phyloP scores from a whole-genome alignment of 2,888 invertebrate species.

The Cephalotes varians region DNA sequence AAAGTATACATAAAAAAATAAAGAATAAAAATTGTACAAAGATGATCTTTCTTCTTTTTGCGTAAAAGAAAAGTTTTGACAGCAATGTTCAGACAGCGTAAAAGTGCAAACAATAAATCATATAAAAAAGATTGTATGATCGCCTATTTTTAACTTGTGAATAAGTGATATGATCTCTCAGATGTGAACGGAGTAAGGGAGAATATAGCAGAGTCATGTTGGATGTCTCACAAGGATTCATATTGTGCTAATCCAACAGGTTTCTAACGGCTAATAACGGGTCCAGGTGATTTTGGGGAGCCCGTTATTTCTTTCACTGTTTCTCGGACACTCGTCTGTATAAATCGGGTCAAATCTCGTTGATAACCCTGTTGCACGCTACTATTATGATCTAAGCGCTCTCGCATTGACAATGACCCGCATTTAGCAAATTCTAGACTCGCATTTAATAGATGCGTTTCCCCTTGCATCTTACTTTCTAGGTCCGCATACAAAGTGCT shows the following conservation, averaged over 20 bases:
- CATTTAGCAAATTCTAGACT: not conserved
- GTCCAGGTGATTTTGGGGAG: conserved; percentile 77
- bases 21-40: not conserved
- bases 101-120: not conserved
- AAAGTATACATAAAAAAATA: not conserved
- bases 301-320: conserved; percentile 80
- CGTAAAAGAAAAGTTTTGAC: not conserved
- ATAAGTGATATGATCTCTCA: not conserved
- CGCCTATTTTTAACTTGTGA: not conserved
- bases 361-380: conserved; percentile 54
- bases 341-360: conserved; percentile 71
- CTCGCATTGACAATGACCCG: conserved; percentile 10
- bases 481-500: not conserved
- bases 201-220: not conserved
- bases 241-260: conserved; percentile 77
- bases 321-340: conserved; percentile 67
- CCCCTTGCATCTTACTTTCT: not conserved
- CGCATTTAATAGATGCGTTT: not conserved
- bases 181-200: not conserved
- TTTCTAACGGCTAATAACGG: conserved; percentile 83
- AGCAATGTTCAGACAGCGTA: not conserved
- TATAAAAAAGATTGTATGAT: not conserved
- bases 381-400: conserved; percentile 17
- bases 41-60: not conserved
- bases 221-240: conserved; percentile 42